Evolutionary conservation across 2,888 invertebrate genomes (phyloP), one percentile per base, ranked within the genome.

Genomic region (Scaptomyza reducta): DNA sequence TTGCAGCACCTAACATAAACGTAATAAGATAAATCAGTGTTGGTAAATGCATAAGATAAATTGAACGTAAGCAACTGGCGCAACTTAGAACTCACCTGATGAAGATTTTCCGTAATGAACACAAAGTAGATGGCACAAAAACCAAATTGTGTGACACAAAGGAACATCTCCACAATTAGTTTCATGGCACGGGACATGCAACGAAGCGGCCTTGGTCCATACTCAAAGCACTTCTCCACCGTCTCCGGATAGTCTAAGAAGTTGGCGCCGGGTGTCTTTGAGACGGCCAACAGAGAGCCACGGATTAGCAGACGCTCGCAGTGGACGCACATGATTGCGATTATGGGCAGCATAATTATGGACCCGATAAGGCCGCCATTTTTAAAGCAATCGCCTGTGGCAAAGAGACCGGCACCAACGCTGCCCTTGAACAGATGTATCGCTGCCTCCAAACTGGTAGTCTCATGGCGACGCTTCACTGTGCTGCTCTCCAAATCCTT

Each of bases 61-160:
- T 11, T 42, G n/a, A 41, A 38, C 38, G 9, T 3, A 13, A 14
- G 25, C 38, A 16, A 7, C 2, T 33, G 1, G 31, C 31, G 3
- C 27, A 10, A n/a, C n/a, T n/a, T n/a, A 10, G 27, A 1, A 53
- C 83, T 67, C 45, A 90, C 90, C 94, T 95, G 94, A 92, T 96
- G 93, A 42, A 97, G 91, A 91, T 97, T 98, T 69, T 95, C 95
- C 0, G 97, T 96, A 75, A 99, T 96, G 91, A 99, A 99, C 9
- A 98, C 96, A 89, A 98, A 96, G 92, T 99, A 99, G 11, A 99
- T 97, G 89, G 98, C 98, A 92, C 99, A 99, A 92, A 99, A 99
- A 60, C 99, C 99, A 51, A 99, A 94, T 92, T 99, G 99, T 13
- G 98, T 99, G 62, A 98, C 93, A 92, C 97, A 96, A 62, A 99